Base-by-base conservation (phyloP, 2,888 invertebrate genomes). In the Troglohyphantes excavatus region DNA sequence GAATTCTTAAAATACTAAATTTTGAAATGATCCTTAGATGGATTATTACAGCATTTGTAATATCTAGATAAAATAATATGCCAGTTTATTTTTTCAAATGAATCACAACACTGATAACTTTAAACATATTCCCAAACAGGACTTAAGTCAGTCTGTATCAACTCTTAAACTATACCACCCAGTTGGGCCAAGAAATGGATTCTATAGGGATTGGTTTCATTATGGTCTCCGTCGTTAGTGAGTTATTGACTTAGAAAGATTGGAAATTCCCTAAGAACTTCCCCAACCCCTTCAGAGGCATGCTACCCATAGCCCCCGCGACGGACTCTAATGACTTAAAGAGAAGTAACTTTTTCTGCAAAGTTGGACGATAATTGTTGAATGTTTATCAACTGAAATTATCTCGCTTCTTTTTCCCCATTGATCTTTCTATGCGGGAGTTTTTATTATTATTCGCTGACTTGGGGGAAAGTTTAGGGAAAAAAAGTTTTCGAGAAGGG, bases 161-260 rank as follows among this genome's bases (percentile, higher is more conserved):
- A n/a, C 53, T 39, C 39, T 13, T 11, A 1, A 39, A 39, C 39
- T 1, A 17, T 53, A 7, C n/a, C 5, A 9, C 33, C 9, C 33
- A 33, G 3, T 33, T 33, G 33, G 9, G 3, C 5, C 21, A 72
- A 6, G 17, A 72, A 72, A 46, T 5, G 72, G n/a, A 46, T 46
- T 72, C 46, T 53, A 5, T 7, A 72, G 27, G 46, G 46, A 23
- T 72, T 7, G 61, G 61, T 61, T 61, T 75, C 75, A 75, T 75
- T 75, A 61, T 19, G 59, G 21, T 65, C 78, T 21, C 17, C 78
- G 27, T 78, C 78, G 26, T 78, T 78, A 78, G 78, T 7, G 65
- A 78, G 46, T 65, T 78, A 78, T 78, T 78, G 78, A 78, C 78
- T 78, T 43, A 65, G 65, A 65, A 65, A 65, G 78, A 78, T 78